These are phyloP conservation scores for Agrotis segetum DNA, from an alignment of 2,888 invertebrate species.

Conservation along the genomic window DNA sequence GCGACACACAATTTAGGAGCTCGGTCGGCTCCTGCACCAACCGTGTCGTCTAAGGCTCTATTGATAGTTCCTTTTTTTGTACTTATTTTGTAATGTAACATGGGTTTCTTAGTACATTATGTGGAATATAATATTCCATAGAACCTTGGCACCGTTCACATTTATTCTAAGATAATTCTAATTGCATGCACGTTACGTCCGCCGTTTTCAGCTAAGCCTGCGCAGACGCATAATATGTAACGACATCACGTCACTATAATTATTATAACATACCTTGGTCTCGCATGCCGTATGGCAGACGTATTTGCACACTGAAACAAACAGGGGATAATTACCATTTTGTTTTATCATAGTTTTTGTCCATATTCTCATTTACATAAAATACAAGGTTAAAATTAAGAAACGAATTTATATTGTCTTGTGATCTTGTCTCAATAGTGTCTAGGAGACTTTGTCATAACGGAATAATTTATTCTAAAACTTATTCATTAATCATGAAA, in stretches of 20 bases:
- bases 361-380: not conserved
- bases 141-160: constrained; percentile 55
- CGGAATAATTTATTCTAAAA: constrained; percentile 4
- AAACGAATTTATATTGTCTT: constrained; percentile 6
- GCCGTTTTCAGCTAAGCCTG: constrained; percentile 44
- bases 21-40: no score
- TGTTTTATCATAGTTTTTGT: constrained; percentile 22
- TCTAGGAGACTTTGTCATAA: constrained; percentile 1
- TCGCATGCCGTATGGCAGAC: constrained; percentile 95
- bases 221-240: constrained; percentile 21
- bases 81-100: constrained; percentile 9
- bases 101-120: not conserved
- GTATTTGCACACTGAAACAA: constrained; percentile 95
- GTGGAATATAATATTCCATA: constrained; percentile 40
- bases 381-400: constrained; percentile 25
- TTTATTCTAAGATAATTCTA: constrained; percentile 61
- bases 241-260: constrained; percentile 16
- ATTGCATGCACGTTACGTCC: constrained; percentile 59
- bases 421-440: constrained; percentile 14
- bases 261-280: constrained; percentile 92
- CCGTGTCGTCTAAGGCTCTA: no score
- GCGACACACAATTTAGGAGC: no score
- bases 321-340: constrained; percentile 64
- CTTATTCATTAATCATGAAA: not conserved
- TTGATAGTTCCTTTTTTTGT: no score